Evolutionary conservation across 2,888 invertebrate genomes (phyloP).

Genomic region (Chloroclystis v-ata): DNA sequence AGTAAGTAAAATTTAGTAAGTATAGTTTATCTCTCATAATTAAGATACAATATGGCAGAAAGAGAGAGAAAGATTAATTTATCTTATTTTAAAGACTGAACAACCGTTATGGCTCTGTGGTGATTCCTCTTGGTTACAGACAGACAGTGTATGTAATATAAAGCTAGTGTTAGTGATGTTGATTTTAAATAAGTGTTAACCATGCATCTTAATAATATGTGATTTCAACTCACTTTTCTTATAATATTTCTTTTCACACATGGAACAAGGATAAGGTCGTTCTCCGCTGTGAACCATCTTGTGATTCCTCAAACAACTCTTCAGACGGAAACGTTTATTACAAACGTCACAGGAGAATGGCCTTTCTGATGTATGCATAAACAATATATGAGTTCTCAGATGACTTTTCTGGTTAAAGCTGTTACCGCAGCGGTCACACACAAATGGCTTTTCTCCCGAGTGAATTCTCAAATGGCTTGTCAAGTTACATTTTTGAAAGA

Average conservation of each 20-base stretch:
- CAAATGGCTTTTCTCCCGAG: conserved; percentile 9
- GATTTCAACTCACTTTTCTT: neutral
- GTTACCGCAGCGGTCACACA: conserved; percentile 10
- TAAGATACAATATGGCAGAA: no score
- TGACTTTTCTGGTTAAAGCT: conserved; percentile 15
- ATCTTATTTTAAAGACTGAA: no score
- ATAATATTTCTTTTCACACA: conserved; percentile 1
- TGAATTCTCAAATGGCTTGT: conserved; percentile 12
- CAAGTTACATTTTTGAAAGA: conserved; percentile 8
- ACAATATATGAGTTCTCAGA: conserved; percentile 9
- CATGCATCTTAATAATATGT: neutral
- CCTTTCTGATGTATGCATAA: conserved; percentile 26
- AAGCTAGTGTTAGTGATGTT: no score
- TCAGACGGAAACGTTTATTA: neutral
- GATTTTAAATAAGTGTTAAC: no score
- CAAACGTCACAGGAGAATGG: conserved; percentile 5
- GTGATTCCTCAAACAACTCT: neutral
- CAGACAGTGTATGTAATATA: no score
- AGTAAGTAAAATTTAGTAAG: no score
- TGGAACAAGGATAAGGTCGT: neutral
- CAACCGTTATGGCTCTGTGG: no score
- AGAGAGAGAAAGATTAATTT: no score
- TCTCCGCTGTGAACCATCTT: neutral
- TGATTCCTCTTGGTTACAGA: no score
- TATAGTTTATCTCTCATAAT: no score